phyloP scores from a whole-genome alignment of 2,797 vertebrate species.

The Spatula versicolor region DNA sequence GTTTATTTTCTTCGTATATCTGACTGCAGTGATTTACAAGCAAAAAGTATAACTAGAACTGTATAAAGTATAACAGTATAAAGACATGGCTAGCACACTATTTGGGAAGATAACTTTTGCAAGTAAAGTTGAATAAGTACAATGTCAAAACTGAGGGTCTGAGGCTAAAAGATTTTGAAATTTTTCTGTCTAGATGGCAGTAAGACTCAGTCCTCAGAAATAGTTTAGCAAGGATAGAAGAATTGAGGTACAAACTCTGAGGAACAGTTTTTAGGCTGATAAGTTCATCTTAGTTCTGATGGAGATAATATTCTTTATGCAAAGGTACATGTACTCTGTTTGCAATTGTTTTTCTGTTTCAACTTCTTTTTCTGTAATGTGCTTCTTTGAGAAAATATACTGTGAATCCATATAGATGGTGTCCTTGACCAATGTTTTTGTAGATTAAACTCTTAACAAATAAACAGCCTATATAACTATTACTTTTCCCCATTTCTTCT shows the following conservation, averaged over 20 bases:
- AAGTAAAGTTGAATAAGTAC: not conserved
- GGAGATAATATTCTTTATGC: not conserved
- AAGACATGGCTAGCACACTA: fast-evolving
- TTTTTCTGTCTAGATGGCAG: not conserved
- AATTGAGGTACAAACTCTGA: not conserved
- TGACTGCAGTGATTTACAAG: not conserved
- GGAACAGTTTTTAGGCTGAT: not conserved
- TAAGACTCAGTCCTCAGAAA: not conserved
- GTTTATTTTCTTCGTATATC: not conserved
- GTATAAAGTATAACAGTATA: not conserved
- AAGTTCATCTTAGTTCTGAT: not conserved
- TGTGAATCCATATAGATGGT: not conserved
- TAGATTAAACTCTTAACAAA: not conserved
- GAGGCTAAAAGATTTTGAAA: not conserved
- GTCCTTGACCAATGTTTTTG: not conserved
- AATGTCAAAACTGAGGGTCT: not conserved
- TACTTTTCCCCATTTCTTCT: not conserved
- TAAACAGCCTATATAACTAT: not conserved
- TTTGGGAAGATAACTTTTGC: not conserved
- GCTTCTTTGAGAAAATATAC: not conserved
- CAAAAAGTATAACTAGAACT: not conserved
- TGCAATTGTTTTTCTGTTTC: not conserved
- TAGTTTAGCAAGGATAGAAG: not conserved
- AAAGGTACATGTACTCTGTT: not conserved
- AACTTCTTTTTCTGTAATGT: not conserved